A percentile compares a stretch with the other conserved stretches of the same genome.
Conservation (phyloP, 2,113 vertebrate genomes). For the Neoarius graeffei region DNA sequence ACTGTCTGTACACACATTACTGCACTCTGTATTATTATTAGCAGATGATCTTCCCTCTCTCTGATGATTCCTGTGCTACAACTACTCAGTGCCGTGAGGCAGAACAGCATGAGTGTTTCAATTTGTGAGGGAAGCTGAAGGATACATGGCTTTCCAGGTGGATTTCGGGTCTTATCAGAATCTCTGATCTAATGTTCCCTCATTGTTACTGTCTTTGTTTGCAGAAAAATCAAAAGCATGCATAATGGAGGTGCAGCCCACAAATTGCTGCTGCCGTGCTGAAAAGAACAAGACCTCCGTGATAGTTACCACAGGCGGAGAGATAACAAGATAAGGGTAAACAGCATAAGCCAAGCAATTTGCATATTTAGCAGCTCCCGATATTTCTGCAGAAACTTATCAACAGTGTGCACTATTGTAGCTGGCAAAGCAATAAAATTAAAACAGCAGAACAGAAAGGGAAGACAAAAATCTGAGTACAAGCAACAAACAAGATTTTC, state of each 20-base stretch:
- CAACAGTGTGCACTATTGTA: background rate
- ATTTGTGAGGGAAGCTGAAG: background rate
- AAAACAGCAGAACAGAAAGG: conserved; percentile 10
- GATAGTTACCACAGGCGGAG: conserved; percentile 29
- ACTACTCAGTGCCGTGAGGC: background rate
- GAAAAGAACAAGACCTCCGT: conserved; percentile 34
- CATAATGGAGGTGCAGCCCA: background rate
- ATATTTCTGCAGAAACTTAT: conserved; percentile 21
- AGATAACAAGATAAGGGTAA: conserved; percentile 40
- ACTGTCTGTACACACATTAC: background rate
- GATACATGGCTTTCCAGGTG: conserved; percentile 12
- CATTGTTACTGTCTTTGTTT: conserved; percentile 29
- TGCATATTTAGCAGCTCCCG: conserved; percentile 44
- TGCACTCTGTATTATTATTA: background rate
- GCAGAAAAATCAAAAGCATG: conserved; percentile 23
- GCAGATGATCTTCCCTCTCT: background rate
- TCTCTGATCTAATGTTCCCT: conserved; percentile 20
- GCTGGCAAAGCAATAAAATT: conserved; percentile 2
- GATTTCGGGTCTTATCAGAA: conserved; percentile 17
- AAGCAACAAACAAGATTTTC: background rate
- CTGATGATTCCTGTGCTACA: background rate
- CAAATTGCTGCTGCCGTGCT: conserved; percentile 34
- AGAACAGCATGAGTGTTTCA: conserved; percentile 9
- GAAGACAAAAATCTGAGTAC: background rate
- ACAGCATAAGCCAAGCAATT: conserved; percentile 42